Percentiles rank a stretch among this genome's conserved stretches.
Evolutionary conservation across 37 sponge, comb jelly and placozoan genomes (phyloP).

Genomic region (Tethya wilhelma): DNA sequence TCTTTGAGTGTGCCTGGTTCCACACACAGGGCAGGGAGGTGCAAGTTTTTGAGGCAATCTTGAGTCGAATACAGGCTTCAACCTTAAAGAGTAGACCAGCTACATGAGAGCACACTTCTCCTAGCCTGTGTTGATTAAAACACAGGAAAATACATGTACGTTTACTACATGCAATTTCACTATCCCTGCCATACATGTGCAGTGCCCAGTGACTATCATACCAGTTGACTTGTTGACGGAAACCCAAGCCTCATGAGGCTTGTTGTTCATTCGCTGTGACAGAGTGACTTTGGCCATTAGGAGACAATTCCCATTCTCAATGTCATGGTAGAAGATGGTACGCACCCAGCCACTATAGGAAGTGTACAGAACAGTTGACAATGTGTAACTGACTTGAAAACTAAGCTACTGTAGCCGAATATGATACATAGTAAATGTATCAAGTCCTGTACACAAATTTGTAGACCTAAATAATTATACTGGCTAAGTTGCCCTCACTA

Average conservation of each 20-base stretch:
- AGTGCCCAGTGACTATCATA: constrained; percentile 11
- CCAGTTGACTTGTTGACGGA: constrained; percentile 1
- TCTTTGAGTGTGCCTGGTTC: background rate
- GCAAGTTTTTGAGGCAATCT: background rate
- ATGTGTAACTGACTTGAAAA: background rate
- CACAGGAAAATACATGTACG: background rate
- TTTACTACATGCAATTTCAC: too few relatives aligned
- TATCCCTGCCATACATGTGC: constrained; percentile 41
- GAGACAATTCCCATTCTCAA: background rate
- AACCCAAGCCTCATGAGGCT: constrained; percentile 25
- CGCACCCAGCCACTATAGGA: background rate
- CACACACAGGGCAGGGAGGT: background rate
- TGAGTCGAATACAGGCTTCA: constrained; percentile 9
- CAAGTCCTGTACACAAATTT: too few relatives aligned
- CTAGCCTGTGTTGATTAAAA: background rate
- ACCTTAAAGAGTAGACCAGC: constrained; percentile 31
- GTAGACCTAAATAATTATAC: too few relatives aligned
- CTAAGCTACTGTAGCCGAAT: too few relatives aligned
- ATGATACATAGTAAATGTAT: too few relatives aligned
- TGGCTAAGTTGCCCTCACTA: background rate
- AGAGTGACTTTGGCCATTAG: constrained; percentile 21
- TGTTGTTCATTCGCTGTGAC: constrained; percentile 4
- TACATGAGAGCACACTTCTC: constrained; percentile 41
- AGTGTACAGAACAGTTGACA: background rate
- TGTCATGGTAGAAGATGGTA: constrained; percentile 3